Evolutionary conservation across 2,888 invertebrate genomes (phyloP), one percentile per base, ranked within the genome.

Genomic region (Helleia helle): DNA sequence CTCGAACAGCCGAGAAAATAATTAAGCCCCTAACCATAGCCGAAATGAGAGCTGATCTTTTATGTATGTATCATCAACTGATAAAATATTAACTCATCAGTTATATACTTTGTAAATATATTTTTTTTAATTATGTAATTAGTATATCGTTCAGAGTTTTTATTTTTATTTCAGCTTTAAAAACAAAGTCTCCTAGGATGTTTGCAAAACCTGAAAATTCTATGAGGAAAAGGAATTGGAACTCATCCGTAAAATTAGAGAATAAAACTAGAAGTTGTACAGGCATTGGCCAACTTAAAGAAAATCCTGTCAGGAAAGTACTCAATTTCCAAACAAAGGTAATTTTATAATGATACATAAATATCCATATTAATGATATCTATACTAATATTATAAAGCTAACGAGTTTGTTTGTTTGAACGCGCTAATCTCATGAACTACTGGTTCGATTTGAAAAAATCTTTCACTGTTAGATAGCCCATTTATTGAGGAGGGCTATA

Each of bases 211-310:
- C 46, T 7, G 31, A 51, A 9, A 46, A 61, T 15, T 65, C 70
- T 4, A 41, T 52, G 0, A 79, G 59, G 43, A 74, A 68, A 44
- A 67, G 61, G 39, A 65, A 47, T n/a, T 84, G 83, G 83, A 83
- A 84, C 43, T 71, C 75, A 1, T 80, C 83, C 11, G 59, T 74
- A 0, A 84, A 83, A 54, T 51, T 79, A 14, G 70, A 71, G 4
- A 58, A 59, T 13, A 77, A 71, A 54, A 65, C 48, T 13, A 56
- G 71, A 13, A 75, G 62, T 49, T 66, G 65, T 36, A 75, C 70
- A 29, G 61, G 59, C 4, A 60, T 71, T 43, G 70, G 65, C 1
- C 63, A 69, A 14, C 49, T 68, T 42, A 71, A 65, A 46, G 48
- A 66, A 40, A 66, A 66, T 47, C 51, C 70, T 38, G 79, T 72